Evolutionary conservation across 2,113 vertebrate species (phyloP).

Genomic region (Microcebus jonahi): DNA sequence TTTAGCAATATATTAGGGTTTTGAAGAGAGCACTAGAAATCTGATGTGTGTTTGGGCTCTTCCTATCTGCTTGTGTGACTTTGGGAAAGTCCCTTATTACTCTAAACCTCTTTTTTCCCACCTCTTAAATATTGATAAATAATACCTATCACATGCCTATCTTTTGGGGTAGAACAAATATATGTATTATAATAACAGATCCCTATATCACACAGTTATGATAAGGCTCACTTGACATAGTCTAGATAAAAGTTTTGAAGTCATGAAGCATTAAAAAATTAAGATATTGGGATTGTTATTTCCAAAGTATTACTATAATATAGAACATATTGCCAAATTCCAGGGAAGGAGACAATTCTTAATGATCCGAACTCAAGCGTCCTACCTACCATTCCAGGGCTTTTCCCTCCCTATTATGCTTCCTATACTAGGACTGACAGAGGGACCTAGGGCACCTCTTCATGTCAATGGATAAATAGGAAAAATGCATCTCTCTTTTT

Average conservation of each 20-base stretch:
- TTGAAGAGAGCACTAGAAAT: conserved; percentile 23
- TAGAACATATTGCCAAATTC: background rate
- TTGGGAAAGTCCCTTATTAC: background rate
- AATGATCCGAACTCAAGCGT: background rate
- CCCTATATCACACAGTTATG: background rate
- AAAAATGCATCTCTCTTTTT: background rate
- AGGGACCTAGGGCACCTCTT: background rate
- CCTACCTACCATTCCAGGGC: background rate
- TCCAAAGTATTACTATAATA: background rate
- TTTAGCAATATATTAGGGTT: background rate
- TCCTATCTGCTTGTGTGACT: background rate
- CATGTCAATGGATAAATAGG: background rate
- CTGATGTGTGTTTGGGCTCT: conserved; percentile 1
- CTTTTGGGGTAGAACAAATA: background rate
- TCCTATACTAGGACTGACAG: background rate
- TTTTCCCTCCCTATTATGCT: background rate
- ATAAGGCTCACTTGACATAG: background rate
- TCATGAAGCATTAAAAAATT: background rate
- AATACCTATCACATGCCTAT: background rate
- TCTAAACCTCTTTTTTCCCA: background rate
- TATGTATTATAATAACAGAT: background rate
- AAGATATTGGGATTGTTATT: background rate
- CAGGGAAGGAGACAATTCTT: background rate
- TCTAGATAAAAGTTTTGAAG: background rate
- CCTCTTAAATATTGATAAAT: background rate